Conservation (phyloP, 2,797 vertebrate genomes). For the Erpetoichthys calabaricus region DNA sequence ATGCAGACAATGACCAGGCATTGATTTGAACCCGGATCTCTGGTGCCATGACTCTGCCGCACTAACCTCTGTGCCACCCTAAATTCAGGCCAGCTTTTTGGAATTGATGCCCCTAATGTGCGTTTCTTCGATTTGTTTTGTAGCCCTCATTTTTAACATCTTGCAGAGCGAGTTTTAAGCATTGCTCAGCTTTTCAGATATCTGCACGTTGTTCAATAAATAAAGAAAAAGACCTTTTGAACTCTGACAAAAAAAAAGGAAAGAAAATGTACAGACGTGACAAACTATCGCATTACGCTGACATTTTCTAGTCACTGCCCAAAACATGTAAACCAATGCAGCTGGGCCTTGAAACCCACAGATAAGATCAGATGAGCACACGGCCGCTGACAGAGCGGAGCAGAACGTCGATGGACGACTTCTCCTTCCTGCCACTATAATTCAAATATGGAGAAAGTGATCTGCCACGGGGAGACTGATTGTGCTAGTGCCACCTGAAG, state of each 20-base stretch:
- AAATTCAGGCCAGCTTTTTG: too few species aligned
- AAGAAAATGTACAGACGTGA: conserved; percentile 8
- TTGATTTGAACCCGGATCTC: too few species aligned
- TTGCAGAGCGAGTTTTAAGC: too few species aligned
- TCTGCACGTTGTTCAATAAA: background rate
- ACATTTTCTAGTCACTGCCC: conserved; percentile 22
- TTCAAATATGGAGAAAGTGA: conserved; percentile 14
- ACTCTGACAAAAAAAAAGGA: background rate
- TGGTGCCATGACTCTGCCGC: too few species aligned
- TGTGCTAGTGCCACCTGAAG: too few species aligned
- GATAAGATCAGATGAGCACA: conserved; percentile 30
- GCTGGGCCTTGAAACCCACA: conserved; percentile 17
- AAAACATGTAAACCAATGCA: conserved; percentile 29
- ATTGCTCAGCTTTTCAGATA: background rate
- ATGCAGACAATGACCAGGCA: too few species aligned
- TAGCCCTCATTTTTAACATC: too few species aligned
- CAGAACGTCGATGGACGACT: conserved; percentile 19
- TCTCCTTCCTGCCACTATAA: conserved; percentile 21
- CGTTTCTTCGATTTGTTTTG: too few species aligned
- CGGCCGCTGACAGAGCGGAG: conserved; percentile 23
- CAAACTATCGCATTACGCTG: conserved; percentile 20
- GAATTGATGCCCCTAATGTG: too few species aligned
- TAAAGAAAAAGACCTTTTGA: conserved; percentile 5
- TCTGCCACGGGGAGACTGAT: background rate
- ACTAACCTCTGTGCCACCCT: too few species aligned